Conservation (phyloP, 2,797 vertebrate genomes). For the Pipistrellus kuhlii region DNA sequence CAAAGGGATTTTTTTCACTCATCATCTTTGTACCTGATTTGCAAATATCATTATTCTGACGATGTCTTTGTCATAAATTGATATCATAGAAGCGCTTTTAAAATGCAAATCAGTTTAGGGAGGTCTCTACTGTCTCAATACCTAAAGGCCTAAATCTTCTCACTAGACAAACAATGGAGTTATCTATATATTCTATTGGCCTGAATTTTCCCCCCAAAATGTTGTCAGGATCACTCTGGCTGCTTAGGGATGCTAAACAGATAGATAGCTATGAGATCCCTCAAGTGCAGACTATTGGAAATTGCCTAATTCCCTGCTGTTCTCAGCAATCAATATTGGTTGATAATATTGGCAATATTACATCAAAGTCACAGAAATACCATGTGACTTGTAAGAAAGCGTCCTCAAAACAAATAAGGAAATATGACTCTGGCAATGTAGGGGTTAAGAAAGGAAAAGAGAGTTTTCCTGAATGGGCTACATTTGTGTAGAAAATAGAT, state of each 20-base stretch:
- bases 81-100: conserved; percentile 32
- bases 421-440: not conserved
- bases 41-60: conserved; percentile 32
- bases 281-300: not conserved
- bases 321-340: not conserved
- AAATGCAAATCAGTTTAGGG: conserved; percentile 49
- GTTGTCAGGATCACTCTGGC: conserved; percentile 55
- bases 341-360: not conserved
- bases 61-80: not conserved
- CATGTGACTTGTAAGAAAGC: not conserved
- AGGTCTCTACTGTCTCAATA: conserved; percentile 61
- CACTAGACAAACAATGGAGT: conserved; percentile 62
- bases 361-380: not conserved
- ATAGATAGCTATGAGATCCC: not conserved
- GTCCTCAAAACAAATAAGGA: not conserved
- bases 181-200: conserved; percentile 64
- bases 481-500: not conserved
- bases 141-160: conserved; percentile 69
- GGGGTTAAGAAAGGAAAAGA: not conserved
- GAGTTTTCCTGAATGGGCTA: not conserved
- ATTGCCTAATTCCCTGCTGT: not conserved
- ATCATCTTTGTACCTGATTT: not conserved
- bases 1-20: not conserved
- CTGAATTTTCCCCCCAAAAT: conserved; percentile 68
- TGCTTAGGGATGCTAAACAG: not conserved